Evolutionary conservation across 2,888 invertebrate genomes (phyloP), one percentile per base, ranked within the genome.

Genomic region (Drosophila stalkeri): DNA sequence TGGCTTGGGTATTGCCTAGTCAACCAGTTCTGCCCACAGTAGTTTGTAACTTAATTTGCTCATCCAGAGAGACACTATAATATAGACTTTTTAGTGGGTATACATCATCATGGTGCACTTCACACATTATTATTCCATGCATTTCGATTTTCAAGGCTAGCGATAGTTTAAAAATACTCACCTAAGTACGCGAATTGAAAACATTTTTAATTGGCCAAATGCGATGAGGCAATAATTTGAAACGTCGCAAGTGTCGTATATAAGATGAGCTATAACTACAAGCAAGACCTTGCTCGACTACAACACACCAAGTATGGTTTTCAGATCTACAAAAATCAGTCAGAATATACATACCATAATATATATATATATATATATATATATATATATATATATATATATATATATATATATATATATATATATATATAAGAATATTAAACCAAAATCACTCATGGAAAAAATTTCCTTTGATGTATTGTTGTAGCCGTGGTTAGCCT

Each of bases 141-240:
- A 59, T 59, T 39, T 33, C 20, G 20, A 41, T 59, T 31, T 69
- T 82, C 81, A 89, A 83, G 83, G 89, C 60, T 64, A 74, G 52
- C 54, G 35, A 41, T 43, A 64, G 57, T 60, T 66, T 67, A 69
- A 72, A 86, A 80, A 75, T 77, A 82, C 51, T 62, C 41, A 57
- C 54, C 59, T 47, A 49, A 67, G 69, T 55, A 47, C 73, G 66
- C 73, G 52, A 75, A 68, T 89, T 72, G 71, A 86, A 86, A 82
- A 64, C 47, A 61, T 61, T 73, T 72, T 60, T 72, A 77, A 86
- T 83, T 83, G 81, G 72, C 61, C 67, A 70, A 77, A 77, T 89
- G 84, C 81, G 86, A 77, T 86, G 69, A 83, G 77, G 74, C 78
- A 72, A 51, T 86, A 65, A 71, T 82, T 65, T 61, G 57, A 62